These are phyloP conservation scores for Tautogolabrus adspersus DNA, from an alignment of 2,113 vertebrate genomes.

Conservation along the genomic window DNA sequence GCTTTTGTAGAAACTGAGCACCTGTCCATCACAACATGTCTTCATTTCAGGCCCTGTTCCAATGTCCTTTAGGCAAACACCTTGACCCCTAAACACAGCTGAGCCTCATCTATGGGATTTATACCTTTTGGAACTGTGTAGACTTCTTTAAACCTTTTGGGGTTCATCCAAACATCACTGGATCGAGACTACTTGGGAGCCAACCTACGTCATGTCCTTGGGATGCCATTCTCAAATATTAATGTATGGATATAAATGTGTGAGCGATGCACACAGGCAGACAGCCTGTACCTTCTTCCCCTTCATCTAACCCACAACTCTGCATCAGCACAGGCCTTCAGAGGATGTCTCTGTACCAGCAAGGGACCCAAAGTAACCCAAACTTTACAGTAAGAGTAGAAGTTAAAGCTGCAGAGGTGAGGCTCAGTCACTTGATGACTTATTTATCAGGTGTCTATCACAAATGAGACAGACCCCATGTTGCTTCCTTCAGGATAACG, in stretches of 20 bases:
- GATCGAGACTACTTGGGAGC: background rate
- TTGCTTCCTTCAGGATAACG: background rate
- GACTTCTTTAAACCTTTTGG: background rate
- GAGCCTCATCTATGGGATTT: background rate
- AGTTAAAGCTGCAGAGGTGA: background rate
- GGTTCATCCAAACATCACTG: slow-evolving; percentile 5
- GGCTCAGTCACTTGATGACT: background rate
- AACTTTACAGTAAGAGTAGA: background rate
- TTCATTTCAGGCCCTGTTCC: background rate
- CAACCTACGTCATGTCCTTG: background rate
- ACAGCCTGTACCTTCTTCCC: background rate
- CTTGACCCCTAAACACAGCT: background rate
- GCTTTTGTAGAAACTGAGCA: background rate
- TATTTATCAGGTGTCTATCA: slow-evolving; percentile 1
- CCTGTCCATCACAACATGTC: background rate
- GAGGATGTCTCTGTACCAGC: background rate
- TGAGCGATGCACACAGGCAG: background rate
- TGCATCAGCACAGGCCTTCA: background rate
- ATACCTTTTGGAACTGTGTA: background rate
- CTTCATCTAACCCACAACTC: background rate
- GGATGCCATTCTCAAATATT: background rate
- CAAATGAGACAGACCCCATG: background rate
- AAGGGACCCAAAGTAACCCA: background rate
- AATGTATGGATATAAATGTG: background rate
- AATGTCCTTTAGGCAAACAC: background rate